Percentiles rank a stretch among this genome's conserved stretches.
Evolutionary conservation across 1,140 invertebrate species (phyloP).

Genomic region (Drosophila burlai): DNA sequence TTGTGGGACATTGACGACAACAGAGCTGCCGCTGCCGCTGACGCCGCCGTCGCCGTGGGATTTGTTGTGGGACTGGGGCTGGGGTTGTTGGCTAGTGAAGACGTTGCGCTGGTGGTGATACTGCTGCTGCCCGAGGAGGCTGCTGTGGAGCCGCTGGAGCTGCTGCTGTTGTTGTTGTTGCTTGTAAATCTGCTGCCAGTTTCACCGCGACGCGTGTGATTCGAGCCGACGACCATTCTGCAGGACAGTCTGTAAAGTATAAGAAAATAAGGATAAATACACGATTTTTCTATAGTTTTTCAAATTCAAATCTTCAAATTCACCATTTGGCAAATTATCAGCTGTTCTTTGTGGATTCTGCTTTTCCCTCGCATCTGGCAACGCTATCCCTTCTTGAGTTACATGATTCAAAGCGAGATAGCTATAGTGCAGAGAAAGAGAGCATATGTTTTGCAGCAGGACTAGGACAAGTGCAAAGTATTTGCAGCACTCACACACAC

Average conservation of each 20-base stretch:
- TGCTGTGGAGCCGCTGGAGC: constrained; percentile 27
- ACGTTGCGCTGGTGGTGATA: constrained; percentile 65
- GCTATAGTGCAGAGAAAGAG: not conserved
- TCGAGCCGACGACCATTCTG: constrained; percentile 85
- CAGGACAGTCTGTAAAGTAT: constrained; percentile 63
- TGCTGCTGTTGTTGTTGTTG: constrained; percentile 43
- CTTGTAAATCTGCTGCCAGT: constrained; percentile 76
- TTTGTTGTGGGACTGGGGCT: constrained; percentile 6
- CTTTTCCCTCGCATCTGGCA: constrained; percentile 15
- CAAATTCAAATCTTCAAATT: not conserved
- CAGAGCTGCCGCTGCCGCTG: constrained; percentile 55
- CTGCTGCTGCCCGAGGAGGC: constrained; percentile 20
- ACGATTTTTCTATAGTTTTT: not conserved
- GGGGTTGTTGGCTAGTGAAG: constrained; percentile 52
- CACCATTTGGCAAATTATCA: constrained; percentile 23
- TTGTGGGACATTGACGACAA: constrained; percentile 78
- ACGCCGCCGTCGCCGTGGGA: constrained; percentile 39
- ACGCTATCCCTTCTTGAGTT: constrained; percentile 2
- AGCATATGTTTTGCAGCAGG: constrained; percentile 26
- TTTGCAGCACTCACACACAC: constrained; percentile 12
- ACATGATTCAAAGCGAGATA: constrained; percentile 23
- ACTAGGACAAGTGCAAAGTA: constrained; percentile 43
- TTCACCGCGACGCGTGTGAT: constrained; percentile 79
- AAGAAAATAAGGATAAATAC: not conserved
- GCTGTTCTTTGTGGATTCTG: constrained; percentile 27